Conservation (phyloP, 1,140 invertebrate genomes). For the Uloborus diversus region DNA sequence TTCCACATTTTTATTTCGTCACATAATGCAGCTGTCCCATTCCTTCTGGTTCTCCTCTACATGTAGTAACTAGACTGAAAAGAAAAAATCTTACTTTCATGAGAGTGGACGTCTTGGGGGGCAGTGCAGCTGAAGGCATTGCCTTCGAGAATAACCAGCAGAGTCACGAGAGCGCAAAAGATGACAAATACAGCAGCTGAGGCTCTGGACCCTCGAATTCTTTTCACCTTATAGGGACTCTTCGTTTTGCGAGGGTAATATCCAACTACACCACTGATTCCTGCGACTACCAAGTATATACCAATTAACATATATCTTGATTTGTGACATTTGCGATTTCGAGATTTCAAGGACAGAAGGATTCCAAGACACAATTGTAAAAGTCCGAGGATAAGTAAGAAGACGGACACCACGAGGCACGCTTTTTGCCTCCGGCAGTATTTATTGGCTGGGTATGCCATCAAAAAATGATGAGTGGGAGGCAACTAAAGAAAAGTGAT, state of each 20-base stretch:
- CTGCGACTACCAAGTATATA: conserved; percentile 8
- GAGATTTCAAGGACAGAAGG: conserved; percentile 1
- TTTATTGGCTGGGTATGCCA: background rate
- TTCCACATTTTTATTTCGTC: too few relatives aligned
- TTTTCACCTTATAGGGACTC: background rate
- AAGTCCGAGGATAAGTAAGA: conserved; percentile 18
- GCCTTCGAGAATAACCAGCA: background rate
- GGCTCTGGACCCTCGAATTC: background rate
- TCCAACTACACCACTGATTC: conserved; percentile 7
- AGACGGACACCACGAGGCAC: conserved; percentile 8
- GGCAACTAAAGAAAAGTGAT: too few relatives aligned
- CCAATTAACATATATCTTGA: conserved; percentile 17
- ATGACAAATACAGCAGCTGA: conserved; percentile 10
- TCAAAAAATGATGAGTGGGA: too few relatives aligned
- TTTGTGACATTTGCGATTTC: conserved; percentile 29
- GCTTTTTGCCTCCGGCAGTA: conserved; percentile 13
- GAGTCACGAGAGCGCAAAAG: conserved; percentile 3
- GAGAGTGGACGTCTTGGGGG: background rate
- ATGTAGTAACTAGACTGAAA: too few relatives aligned
- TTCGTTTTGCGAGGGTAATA: background rate
- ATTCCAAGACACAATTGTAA: background rate
- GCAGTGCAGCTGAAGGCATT: conserved; percentile 9
- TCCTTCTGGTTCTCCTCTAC: too few relatives aligned
- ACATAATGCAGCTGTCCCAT: too few relatives aligned
- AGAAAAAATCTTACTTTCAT: conserved; percentile 23